Conservation (phyloP, 2,113 vertebrate species). For the Accipiter cooperii region DNA sequence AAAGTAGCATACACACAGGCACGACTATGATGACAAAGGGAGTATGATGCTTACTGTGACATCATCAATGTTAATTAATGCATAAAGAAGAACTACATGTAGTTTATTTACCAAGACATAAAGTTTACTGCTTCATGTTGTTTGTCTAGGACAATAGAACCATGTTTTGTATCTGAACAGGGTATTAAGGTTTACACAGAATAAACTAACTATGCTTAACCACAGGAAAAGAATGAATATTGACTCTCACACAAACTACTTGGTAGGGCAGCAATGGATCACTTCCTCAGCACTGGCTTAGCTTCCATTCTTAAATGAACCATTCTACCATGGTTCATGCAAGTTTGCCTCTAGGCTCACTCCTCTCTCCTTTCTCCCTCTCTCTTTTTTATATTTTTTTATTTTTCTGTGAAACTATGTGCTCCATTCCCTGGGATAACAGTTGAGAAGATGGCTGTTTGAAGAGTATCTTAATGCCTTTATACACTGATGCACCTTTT, state of each 20-base stretch:
- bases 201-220: neutral
- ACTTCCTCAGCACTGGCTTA: neutral
- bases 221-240: neutral
- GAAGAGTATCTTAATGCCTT: neutral
- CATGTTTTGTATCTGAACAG: neutral
- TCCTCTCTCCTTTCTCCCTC: neutral
- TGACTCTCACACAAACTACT: neutral
- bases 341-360: neutral
- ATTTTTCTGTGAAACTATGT: neutral
- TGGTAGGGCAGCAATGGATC: neutral
- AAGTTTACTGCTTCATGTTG: neutral
- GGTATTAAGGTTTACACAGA: neutral
- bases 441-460: neutral
- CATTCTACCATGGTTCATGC: too few species aligned
- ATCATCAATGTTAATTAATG: neutral
- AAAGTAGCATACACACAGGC: neutral
- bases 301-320: neutral
- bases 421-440: neutral
- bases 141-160: neutral
- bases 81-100: neutral
- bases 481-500: neutral
- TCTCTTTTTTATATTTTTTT: too few species aligned
- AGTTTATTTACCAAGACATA: neutral
- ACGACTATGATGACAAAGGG: neutral
- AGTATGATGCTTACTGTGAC: neutral